Evolutionary conservation across 2,888 invertebrate species (phyloP), one percentile per base, ranked within the genome.

Genomic region (Xestia xanthographa): DNA sequence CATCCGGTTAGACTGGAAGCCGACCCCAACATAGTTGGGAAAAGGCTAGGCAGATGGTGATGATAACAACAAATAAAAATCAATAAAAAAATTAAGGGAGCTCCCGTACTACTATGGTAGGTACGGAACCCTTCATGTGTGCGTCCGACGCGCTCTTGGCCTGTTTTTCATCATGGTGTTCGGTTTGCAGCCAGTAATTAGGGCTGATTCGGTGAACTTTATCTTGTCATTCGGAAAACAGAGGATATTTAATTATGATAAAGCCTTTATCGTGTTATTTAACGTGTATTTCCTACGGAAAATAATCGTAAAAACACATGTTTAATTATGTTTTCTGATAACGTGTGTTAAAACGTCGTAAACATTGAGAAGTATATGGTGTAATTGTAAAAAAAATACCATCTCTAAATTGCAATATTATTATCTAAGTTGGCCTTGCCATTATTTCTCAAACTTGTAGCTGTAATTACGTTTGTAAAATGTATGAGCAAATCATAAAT

Each of bases 171-270:
- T 65, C 56, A 56, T 77, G 22, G 34, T 41, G 17, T 48, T 48
- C 26, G 12, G 45, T 43, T 29, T 26, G 2, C 41, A 58, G n/a
- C 48, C 34, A 65, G 65, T 53, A 58, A 66, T 66, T 26, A 17
- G 26, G 26, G 26, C 12, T 62, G 17, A 76, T 77, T 56, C 62
- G 20, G 14, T 66, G 66, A 66, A 78, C 5, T 60, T 78, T 70
- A 60, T 77, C 34, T 56, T 38, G 58, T 20, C 41, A 26, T 50
- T 34, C 60, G 62, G 41, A 26, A 56, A 71, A 78, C 60, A 12
- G 48, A 50, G 34, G 43, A 78, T 45, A n/a, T 66, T 66, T 45
- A 26, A 62, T 53, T 34, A 41, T 41, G 66, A 62, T 66, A 34
- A 38, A 26, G 50, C 1, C 1, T 48, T 58, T 62, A 80, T 72